Evolutionary conservation across 1,140 invertebrate species (phyloP).

Genomic region (Platorchestia sp.): DNA sequence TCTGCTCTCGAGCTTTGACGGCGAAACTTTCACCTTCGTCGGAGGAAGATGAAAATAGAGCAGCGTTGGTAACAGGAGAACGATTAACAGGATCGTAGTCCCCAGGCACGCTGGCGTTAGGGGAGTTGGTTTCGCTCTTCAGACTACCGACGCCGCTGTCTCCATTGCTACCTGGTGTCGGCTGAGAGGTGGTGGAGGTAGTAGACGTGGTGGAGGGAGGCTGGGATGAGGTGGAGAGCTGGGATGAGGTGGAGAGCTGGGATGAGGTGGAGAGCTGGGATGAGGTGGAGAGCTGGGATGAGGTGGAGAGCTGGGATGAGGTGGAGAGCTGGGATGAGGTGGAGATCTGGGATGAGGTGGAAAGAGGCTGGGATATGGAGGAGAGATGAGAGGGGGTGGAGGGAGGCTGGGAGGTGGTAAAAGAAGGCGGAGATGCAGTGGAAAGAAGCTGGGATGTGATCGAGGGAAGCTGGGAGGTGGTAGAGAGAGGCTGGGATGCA

Average conservation of each 20-base stretch:
- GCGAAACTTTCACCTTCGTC: not conserved
- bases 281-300: no score
- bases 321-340: no score
- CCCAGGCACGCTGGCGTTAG: not conserved
- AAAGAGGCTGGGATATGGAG: no score
- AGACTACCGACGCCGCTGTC: slow-evolving; percentile 31
- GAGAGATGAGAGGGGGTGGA: no score
- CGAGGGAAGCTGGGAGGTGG: not conserved
- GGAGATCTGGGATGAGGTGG: no score
- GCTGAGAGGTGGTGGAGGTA: not conserved
- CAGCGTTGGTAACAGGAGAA: not conserved
- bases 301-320: no score
- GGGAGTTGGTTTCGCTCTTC: slow-evolving; percentile 16
- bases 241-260: not conserved
- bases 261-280: not conserved
- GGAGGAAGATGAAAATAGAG: not conserved
- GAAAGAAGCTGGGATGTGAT: not conserved
- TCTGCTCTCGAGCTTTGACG: not conserved
- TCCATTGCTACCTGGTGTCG: not conserved
- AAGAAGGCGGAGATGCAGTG: not conserved
- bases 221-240: not conserved
- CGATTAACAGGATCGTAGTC: not conserved
- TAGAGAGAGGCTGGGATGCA: not conserved
- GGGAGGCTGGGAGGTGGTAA: not conserved
- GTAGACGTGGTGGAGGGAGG: not conserved